Conservation (phyloP, 2,113 vertebrate genomes). For the Alaudala cheleensis region DNA sequence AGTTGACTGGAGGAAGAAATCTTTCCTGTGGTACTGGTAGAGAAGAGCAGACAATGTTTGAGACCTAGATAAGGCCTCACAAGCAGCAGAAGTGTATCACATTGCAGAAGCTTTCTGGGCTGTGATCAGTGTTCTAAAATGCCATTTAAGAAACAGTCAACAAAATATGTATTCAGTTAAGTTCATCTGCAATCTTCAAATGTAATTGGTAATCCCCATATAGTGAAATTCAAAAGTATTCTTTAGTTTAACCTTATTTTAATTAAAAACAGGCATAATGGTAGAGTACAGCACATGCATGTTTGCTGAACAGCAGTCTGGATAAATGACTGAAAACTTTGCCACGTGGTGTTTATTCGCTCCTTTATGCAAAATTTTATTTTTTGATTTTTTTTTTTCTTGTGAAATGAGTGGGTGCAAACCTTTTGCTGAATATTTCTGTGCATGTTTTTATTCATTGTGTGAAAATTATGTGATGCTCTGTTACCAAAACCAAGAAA, state of each 20-base stretch:
- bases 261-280: background rate
- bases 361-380: background rate
- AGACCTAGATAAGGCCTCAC: background rate
- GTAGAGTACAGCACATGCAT: background rate
- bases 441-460: background rate
- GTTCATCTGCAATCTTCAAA: background rate
- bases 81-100: background rate
- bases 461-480: background rate
- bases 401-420: background rate
- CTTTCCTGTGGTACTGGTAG: background rate
- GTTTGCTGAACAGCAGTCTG: background rate
- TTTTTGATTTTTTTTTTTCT: background rate
- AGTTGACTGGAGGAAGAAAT: background rate
- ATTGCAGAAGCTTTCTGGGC: background rate
- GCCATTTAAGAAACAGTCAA: background rate
- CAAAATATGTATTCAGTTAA: background rate
- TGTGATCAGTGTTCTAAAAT: background rate
- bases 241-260: background rate
- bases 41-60: background rate
- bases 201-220: background rate
- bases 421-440: background rate
- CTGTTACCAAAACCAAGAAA: background rate
- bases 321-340: background rate
- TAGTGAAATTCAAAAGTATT: background rate
- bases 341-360: background rate